phyloP scores from a whole-genome alignment of 2,113 vertebrate species.

The Turdus rufiventris region DNA sequence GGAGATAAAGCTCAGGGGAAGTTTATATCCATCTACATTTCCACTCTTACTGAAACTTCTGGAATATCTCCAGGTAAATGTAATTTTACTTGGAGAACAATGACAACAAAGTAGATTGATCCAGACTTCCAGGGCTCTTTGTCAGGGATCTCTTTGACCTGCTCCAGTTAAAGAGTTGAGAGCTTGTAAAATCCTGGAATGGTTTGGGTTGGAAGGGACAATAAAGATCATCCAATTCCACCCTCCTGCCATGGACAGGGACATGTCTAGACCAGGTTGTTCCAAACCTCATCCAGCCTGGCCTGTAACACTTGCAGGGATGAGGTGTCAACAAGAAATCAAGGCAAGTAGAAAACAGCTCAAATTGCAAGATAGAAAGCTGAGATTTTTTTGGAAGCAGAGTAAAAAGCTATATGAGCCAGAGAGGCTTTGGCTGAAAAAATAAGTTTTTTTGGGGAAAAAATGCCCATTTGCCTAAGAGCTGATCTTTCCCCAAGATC shows the following conservation, averaged over 20 bases:
- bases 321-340: background rate
- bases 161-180: background rate
- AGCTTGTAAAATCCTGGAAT: background rate
- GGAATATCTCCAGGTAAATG: background rate
- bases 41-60: background rate
- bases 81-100: background rate
- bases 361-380: background rate
- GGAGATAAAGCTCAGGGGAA: background rate
- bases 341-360: background rate
- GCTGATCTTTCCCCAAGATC: background rate
- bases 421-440: background rate
- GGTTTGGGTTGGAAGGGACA: background rate
- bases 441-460: rapidly evolving
- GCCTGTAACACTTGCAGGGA: background rate
- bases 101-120: background rate
- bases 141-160: background rate
- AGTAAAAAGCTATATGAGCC: background rate
- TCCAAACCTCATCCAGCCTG: background rate
- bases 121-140: background rate
- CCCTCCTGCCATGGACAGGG: background rate
- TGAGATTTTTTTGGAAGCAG: background rate
- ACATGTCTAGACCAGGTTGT: background rate
- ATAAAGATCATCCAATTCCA: background rate
- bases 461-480: background rate
- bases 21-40: background rate